Base-by-base conservation (phyloP, 2,888 invertebrate species). In the Limenitis arthemis region DNA sequence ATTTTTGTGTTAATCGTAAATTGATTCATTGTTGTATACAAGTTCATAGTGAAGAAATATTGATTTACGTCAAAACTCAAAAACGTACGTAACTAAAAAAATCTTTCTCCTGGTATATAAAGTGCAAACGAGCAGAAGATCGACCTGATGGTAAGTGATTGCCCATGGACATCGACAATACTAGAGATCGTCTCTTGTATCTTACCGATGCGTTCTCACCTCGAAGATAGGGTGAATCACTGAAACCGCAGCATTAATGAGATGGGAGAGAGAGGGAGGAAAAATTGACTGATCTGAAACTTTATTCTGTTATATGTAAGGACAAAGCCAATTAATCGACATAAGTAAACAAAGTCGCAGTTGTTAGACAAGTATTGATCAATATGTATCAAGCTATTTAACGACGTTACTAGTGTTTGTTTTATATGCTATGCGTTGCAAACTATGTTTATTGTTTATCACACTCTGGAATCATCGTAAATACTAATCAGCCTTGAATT, bases 401-500 rank as follows among this genome's bases (percentile, higher is more conserved):
- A 47, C 32, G 47, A 43, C 39, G 40, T 12, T 54, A 56, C 36
- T 36, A 48, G 48, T 46, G 46, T 46, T 49, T 46, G 46, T 46
- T 49, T 56, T 47, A 44, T 48, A 53, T 44, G 47, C 43, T 8
- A 31, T 47, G 40, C 36, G 31, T 38, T 30, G 29, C 7, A 42
- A 37, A 12, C 30, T 44, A 44, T 42, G 9, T 41, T 39, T 31
- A 49, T 50, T 54, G 48, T 42, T 49, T 37, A 46, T 44, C 28
- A 44, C 44, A 47, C 36, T 41, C 41, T 41, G 12, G 36, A 32
- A 43, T 37, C 29, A 42, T 40, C 42, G 32, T 48, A 28, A 41
- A 48, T 44, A 46, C 51, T 36, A 30, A 38, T 37, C 49, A 49
- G 52, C 49, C 54, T 52, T 54, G 51, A 41, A 36, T 33, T 9